phyloP scores from a whole-genome alignment of 1,140 invertebrate species.

The Dreissena rostriformis region DNA sequence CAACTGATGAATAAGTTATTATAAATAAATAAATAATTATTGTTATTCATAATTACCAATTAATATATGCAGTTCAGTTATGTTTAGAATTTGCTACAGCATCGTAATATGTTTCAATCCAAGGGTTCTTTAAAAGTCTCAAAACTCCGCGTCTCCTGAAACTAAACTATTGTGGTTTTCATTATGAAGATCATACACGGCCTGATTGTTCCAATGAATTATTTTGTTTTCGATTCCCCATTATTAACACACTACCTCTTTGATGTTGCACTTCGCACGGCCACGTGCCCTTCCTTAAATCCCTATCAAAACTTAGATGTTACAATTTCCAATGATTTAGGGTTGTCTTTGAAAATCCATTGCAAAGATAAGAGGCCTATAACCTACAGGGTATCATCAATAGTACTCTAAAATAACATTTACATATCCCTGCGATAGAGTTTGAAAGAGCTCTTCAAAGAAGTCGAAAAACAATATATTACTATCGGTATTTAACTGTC shows the following conservation, averaged over 20 bases:
- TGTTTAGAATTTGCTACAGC: too few species aligned
- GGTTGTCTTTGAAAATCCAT: slow-evolving; percentile 36
- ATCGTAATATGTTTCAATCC: too few species aligned
- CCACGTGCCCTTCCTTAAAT: slow-evolving; percentile 30
- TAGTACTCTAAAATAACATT: slow-evolving; percentile 50
- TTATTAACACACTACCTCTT: slow-evolving; percentile 37
- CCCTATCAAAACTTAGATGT: slow-evolving; percentile 42
- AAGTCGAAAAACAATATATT: slow-evolving; percentile 46
- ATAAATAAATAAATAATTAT: too few species aligned
- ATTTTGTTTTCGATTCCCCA: slow-evolving; percentile 14
- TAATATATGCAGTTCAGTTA: too few species aligned
- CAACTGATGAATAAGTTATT: too few species aligned
- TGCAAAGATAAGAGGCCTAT: slow-evolving; percentile 30
- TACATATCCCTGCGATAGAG: slow-evolving; percentile 44
- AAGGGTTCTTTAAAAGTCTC: too few species aligned
- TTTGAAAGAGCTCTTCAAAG: slow-evolving; percentile 44
- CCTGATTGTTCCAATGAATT: not conserved
- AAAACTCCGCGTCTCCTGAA: too few species aligned
- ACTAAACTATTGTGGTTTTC: too few species aligned
- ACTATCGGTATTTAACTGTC: slow-evolving; percentile 21
- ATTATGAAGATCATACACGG: too few species aligned
- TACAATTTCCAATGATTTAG: slow-evolving; percentile 40
- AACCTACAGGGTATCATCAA: slow-evolving; percentile 28
- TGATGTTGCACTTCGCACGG: slow-evolving; percentile 14
- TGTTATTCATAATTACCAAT: too few species aligned